Evolutionary conservation across 2,113 vertebrate species (phyloP).

Genomic region (Clarias macrocephalus): DNA sequence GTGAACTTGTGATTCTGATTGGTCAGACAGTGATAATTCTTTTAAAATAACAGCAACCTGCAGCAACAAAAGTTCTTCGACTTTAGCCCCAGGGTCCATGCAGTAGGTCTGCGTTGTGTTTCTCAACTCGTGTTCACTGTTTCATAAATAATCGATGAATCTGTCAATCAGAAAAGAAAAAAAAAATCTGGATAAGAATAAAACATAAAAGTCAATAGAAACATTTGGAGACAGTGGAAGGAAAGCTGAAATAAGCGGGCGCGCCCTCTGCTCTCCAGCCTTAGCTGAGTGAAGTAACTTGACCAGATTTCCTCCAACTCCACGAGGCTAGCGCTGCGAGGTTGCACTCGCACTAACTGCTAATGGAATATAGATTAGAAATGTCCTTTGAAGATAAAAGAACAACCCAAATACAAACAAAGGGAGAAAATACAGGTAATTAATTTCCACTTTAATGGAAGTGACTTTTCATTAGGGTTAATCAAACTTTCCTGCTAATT

Average conservation of each 20-base stretch:
- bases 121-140: not conserved
- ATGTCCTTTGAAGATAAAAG: slow-evolving; percentile 45
- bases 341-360: not conserved
- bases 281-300: slow-evolving; percentile 86
- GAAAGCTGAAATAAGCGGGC: not conserved
- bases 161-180: not conserved
- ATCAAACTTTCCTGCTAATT: slow-evolving; percentile 44
- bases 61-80: not conserved
- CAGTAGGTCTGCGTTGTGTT: not conserved
- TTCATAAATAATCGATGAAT: not conserved
- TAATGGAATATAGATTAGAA: slow-evolving; percentile 41
- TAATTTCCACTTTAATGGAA: slow-evolving; percentile 40
- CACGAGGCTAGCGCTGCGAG: not conserved
- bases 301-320: slow-evolving; percentile 73
- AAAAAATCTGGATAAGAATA: not conserved
- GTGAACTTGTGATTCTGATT: not conserved
- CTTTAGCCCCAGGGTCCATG: no score
- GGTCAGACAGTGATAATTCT: not conserved
- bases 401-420: slow-evolving; percentile 44
- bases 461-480: slow-evolving; percentile 49
- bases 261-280: slow-evolving; percentile 43
- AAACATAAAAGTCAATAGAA: not conserved
- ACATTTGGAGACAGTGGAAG: not conserved
- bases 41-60: not conserved
- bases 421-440: slow-evolving; percentile 21